A percentile compares a stretch with the other conserved stretches of the same genome.
phyloP scores from a whole-genome alignment of 2,797 vertebrate genomes.

The Micrastur ruficollis region DNA sequence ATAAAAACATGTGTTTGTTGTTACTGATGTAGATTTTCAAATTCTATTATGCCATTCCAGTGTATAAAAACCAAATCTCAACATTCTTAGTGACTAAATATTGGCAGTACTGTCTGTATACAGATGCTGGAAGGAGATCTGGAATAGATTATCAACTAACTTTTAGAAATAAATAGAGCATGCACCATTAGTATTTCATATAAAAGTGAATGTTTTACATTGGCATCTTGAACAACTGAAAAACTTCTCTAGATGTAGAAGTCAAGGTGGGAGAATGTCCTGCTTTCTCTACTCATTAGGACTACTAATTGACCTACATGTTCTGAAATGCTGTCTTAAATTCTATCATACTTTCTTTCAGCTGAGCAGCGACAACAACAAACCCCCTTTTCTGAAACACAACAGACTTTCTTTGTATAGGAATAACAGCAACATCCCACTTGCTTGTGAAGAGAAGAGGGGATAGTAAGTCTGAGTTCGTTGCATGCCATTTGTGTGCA shows the following conservation, averaged over 20 bases:
- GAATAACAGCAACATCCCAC: neutral
- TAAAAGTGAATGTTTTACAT: neutral
- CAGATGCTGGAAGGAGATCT: constrained; percentile 40
- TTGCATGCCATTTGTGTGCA: neutral
- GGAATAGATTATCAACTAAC: constrained; percentile 51
- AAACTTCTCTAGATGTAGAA: neutral
- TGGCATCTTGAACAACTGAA: neutral
- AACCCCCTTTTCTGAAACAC: neutral
- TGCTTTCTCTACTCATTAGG: neutral
- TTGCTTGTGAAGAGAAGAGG: neutral
- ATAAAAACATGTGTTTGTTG: constrained; percentile 63
- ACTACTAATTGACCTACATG: neutral
- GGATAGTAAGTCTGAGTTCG: neutral
- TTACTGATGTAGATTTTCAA: constrained; percentile 62
- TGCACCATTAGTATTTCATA: constrained; percentile 25
- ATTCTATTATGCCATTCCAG: constrained; percentile 56
- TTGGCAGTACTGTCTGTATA: constrained; percentile 36
- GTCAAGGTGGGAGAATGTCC: neutral
- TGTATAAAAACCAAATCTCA: constrained; percentile 47
- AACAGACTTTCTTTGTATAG: neutral
- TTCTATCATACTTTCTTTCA: neutral
- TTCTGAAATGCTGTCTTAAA: neutral
- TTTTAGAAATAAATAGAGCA: constrained; percentile 50
- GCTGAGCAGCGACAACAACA: neutral
- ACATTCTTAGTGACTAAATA: constrained; percentile 52